Percentiles rank a stretch among this genome's conserved stretches.
These are phyloP conservation scores for Harlomillsia oculata DNA, from an alignment of 1,140 invertebrate genomes.

Conservation along the genomic window DNA sequence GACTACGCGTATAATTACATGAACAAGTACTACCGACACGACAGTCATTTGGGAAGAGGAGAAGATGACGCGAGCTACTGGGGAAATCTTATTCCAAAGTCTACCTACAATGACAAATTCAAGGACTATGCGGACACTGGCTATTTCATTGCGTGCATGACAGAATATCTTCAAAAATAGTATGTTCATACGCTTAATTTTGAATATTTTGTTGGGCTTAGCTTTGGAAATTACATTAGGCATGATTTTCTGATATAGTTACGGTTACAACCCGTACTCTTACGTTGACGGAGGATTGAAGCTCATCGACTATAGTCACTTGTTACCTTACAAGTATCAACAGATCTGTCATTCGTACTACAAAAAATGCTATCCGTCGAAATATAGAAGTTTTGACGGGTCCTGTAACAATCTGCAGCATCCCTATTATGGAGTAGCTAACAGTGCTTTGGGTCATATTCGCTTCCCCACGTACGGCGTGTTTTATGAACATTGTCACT, in stretches of 20 bases:
- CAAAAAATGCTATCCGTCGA: conserved; percentile 35
- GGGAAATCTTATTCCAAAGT: conserved; percentile 29
- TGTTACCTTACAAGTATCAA: conserved; percentile 18
- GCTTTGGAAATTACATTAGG: background rate
- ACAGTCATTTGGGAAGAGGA: conserved; percentile 16
- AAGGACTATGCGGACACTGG: conserved; percentile 15
- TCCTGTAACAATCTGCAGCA: conserved; percentile 60
- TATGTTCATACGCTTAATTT: conserved; percentile 22
- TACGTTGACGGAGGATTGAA: conserved; percentile 11
- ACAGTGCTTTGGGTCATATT: conserved; percentile 40
- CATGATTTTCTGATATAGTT: conserved; percentile 15
- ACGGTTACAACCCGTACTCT: conserved; percentile 29
- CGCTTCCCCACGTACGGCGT: conserved; percentile 36
- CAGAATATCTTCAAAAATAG: conserved; percentile 23
- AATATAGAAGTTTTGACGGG: conserved; percentile 57
- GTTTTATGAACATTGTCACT: too few relatives aligned
- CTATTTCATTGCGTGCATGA: conserved; percentile 14
- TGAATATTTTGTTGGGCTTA: background rate
- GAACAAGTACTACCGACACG: conserved; percentile 11
- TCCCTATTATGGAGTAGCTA: conserved; percentile 44
- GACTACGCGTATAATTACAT: conserved; percentile 17
- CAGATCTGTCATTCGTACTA: conserved; percentile 22
- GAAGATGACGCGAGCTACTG: conserved; percentile 34
- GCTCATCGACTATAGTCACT: conserved; percentile 15
- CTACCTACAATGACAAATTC: conserved; percentile 11